Base-by-base conservation (phyloP, 2,888 invertebrate species). In the Nymphalis polychloros region DNA sequence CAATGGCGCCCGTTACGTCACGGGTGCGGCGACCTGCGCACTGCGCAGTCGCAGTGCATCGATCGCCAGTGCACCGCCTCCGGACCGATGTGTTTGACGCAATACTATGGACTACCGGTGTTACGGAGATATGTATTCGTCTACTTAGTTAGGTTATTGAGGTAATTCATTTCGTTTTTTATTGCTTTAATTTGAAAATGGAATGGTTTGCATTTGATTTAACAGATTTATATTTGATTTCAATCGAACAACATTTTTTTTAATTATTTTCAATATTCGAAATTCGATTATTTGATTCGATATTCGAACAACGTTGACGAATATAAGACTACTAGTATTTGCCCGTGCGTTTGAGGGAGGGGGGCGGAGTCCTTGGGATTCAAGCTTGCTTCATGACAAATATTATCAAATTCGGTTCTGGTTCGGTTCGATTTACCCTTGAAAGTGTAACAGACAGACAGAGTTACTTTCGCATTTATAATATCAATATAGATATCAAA, bases 21-120 rank as follows among this genome's bases (percentile, higher is more conserved):
- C 75, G 81, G 75, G 89, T 86, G 85, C 90, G 87, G 75, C 81
- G 90, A 88, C 88, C 89, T 79, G 72, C 68, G 71, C 74, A 84
- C 69, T 76, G 87, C 90, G 90, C 90, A 85, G 81, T 73, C 89
- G 87, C 84, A 77, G 73, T 81, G 83, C 83, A 87, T 87, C 86
- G 89, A 89, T 86, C 88, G 80, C 68, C 68, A 74, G 70, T 86
- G 88, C 87, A 87, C 69, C 68, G 75, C 72, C 68, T 41, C 41
- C 41, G 10, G 41, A 68, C 70, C 67, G 67, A 70, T 68, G 73
- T 71, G 71, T 64, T 59, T 72, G 61, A 50, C 52, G 50, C 67
- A 68, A 68, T 64, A 61, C 64, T 50, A 59, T 65, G 55, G 52
- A 17, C 41, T 41, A 41, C 53, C 62, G 59, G 41, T 57, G 63